Conservation (phyloP, 2,888 invertebrate species). For the Tuta absoluta region DNA sequence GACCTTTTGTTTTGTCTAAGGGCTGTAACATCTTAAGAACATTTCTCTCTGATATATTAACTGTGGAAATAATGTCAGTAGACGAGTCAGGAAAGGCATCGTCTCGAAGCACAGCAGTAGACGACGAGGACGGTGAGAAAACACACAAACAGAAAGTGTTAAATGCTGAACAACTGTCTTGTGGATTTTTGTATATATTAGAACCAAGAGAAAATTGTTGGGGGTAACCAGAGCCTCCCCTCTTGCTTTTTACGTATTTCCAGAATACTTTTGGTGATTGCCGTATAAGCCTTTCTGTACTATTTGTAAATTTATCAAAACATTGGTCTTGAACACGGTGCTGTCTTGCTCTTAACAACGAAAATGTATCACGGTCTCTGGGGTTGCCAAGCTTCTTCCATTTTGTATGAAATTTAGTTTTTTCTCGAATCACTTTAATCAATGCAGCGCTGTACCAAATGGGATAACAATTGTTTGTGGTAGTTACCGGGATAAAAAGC, state of each 20-base stretch:
- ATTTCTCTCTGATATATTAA: not conserved
- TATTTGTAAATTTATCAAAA: constrained; percentile 3
- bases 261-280: constrained; percentile 8
- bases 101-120: not conserved
- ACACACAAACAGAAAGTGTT: constrained; percentile 11
- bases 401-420: constrained; percentile 4
- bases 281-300: not conserved
- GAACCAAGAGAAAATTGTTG: not conserved
- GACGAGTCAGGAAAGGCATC: not conserved
- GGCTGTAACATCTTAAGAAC: not conserved
- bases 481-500: not conserved
- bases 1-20: not conserved
- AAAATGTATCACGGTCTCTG: constrained; percentile 5
- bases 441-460: constrained; percentile 6
- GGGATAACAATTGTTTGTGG: not conserved
- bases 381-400: constrained; percentile 1
- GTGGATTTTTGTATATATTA: not conserved
- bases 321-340: constrained; percentile 5
- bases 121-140: not conserved
- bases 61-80: not conserved
- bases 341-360: constrained; percentile 1
- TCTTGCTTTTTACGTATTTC: constrained; percentile 18
- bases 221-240: constrained; percentile 13
- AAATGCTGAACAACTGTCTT: not conserved
- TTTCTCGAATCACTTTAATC: constrained; percentile 9